Base-by-base conservation (phyloP, 2,888 invertebrate species). In the Ceramica pisi region DNA sequence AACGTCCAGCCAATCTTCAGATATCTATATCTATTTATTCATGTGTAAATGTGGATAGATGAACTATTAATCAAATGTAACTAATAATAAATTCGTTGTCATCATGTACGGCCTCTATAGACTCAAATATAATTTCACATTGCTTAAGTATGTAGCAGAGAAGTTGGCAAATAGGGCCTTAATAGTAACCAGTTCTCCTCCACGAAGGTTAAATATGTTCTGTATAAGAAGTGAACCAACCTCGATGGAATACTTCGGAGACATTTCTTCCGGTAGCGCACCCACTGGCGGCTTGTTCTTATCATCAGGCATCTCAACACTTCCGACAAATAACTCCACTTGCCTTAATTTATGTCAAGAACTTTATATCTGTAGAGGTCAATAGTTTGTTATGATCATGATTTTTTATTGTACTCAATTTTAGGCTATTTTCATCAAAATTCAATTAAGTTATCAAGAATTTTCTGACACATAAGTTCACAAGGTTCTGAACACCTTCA, bases 281-380 rank as follows among this genome's bases (percentile, higher is more conserved):
- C 80, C 83, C 81, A 86, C 74, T 71, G 71, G 63, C 75, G 67
- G 73, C 73, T 74, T 68, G 72, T 84, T 80, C 66, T 71, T 75
- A 68, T 72, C 74, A 81, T 66, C 75, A 7, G 48, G 0, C 41
- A 76, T 76, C 77, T 23, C 1, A 31, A 75, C 51, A 85, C 89
- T 92, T 93, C 92, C 93, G 91, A 88, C 86, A 89, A 85, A 82
- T 80, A 75, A 75, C 75, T 86, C 72, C 70, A 62, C 72, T 26
- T 46, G 74, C 73, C 75, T 81, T 70, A 66, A 92, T 90, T 87
- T 88, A 90, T 92, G 92, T 91, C 92, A 93, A 92, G 91, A 92
- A 81, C 91, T 90, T 84, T 82, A 78, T 81, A 82, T 75, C 73
- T 67, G 76, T 51, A 79, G 63, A 78, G 75, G 78, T 72, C 73